Evolutionary conservation across 2,888 invertebrate genomes (phyloP), one percentile per base, ranked within the genome.

Genomic region (Ditula angustiorana): DNA sequence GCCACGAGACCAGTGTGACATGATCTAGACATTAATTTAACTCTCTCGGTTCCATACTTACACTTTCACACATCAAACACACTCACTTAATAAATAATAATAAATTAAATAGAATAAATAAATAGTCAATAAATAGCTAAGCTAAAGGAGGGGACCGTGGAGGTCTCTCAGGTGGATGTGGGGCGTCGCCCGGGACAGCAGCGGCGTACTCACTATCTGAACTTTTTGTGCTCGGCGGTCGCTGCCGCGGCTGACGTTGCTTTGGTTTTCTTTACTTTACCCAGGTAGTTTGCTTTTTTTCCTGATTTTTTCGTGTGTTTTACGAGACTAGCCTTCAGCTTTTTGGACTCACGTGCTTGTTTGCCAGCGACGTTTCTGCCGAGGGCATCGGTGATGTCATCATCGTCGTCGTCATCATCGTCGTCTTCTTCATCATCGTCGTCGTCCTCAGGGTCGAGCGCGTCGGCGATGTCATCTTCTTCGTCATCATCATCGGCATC

Each of bases 281-380:
- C 85, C 77, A 85, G 80, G 79, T 90, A 86, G 79, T 88, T 90
- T 64, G 88, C 85, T 85, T 92, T 93, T 92, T 93, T 92, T 67
- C 84, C 92, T 70, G 86, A 82, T 81, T 91, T 92, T 91, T 92
- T 93, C 72, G 83, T 80, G 78, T 88, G 85, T 78, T 80, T 82
- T 75, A 85, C 80, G 77, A 80, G 81, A 81, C 83, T 85, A 72
- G 88, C 83, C 81, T 93, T 93, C 86, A 90, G 85, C 85, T 95
- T 94, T 95, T 96, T 96, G 82, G 96, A 97, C 97, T 97, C 96
- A 97, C 97, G 97, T 96, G 97, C 94, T 93, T 91, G 86, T 82
- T 92, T 92, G 61, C 77, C 76, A 71, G 85, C 81, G 80, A 76
- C 76, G 64, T 88, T 89, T 81, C 92, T 91, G 82, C 88, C 90